Conservation (phyloP, 2,113 vertebrate genomes). For the Pangasianodon hypophthalmus region DNA sequence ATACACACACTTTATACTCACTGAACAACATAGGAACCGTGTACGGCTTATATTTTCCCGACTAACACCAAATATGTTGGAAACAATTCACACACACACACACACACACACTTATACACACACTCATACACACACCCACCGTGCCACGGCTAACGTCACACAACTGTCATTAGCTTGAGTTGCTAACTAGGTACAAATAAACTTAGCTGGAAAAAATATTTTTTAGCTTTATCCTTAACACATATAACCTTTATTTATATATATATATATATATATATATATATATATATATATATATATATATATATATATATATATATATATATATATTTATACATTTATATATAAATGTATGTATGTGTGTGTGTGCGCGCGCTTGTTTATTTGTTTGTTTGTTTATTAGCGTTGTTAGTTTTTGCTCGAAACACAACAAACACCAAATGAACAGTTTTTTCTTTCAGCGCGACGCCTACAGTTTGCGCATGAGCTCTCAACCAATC, state of each 20-base stretch:
- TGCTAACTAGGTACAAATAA: neutral
- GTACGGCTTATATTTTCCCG: no score
- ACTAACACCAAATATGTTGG: neutral
- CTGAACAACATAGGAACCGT: no score
- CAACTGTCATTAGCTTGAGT: neutral
- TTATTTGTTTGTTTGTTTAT: neutral
- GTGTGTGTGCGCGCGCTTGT: no score
- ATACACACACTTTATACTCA: no score
- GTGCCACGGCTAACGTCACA: neutral
- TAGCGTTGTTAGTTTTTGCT: neutral
- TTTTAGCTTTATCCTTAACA: neutral
- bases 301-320: no score
- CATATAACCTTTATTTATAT: neutral
- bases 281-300: no score
- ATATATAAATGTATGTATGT: no score
- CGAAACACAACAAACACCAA: neutral
- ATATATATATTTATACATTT: no score
- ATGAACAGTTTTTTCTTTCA: neutral
- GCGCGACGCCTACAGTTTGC: neutral
- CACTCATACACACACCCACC: no score
- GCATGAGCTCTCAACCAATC: neutral
- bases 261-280: no score
- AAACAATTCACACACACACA: neutral
- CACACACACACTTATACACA: no score
- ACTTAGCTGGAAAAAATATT: neutral